These are phyloP conservation scores for Escarpia spicata DNA, from an alignment of 2,888 invertebrate species.

Conservation along the genomic window DNA sequence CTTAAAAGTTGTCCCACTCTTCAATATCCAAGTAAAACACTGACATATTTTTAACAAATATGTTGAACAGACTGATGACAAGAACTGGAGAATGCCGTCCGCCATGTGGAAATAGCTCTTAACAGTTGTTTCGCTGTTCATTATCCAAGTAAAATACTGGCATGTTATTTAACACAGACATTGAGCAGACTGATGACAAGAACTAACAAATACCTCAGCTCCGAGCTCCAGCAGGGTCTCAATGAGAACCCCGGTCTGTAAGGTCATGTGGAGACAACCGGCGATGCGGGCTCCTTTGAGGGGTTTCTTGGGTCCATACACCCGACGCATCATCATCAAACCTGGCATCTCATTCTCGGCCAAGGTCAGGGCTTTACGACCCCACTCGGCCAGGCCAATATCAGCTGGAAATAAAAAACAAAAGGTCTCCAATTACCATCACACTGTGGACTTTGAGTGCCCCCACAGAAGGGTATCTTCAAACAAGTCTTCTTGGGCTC, in stretches of 20 bases:
- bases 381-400: conserved; percentile 90
- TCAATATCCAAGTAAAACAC: too few species aligned
- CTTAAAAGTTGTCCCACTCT: too few species aligned
- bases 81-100: too few species aligned
- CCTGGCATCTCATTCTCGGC: conserved; percentile 99
- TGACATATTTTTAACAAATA: too few species aligned
- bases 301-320: conserved; percentile 84
- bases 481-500: background rate
- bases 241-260: conserved; percentile 98
- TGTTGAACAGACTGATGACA: too few species aligned
- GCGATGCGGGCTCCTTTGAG: conserved; percentile 95
- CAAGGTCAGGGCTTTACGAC: conserved; percentile 93
- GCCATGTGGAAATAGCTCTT: too few species aligned
- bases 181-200: too few species aligned
- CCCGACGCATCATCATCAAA: conserved; percentile 86
- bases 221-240: conserved; percentile 95
- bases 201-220: conserved; percentile 86
- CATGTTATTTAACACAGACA: background rate
- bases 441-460: conserved; percentile 1
- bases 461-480: background rate
- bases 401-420: conserved; percentile 77
- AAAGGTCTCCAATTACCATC: background rate
- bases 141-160: too few species aligned
- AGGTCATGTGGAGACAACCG: conserved; percentile 99
- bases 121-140: too few species aligned